phyloP scores from a whole-genome alignment of 2,888 invertebrate genomes.

The Oscheius sp. region DNA sequence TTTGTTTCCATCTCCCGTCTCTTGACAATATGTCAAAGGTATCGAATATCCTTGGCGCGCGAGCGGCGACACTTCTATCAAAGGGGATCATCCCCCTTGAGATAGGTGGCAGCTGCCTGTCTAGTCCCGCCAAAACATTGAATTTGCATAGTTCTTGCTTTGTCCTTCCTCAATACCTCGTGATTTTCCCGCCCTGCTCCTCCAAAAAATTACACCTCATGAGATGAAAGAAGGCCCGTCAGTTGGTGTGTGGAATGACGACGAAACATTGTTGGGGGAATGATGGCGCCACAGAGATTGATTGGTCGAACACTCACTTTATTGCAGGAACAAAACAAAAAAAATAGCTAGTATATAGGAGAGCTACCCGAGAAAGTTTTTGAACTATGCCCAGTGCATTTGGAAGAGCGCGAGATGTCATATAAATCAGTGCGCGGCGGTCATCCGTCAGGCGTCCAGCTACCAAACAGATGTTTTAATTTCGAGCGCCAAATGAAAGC shows the following conservation, averaged over 20 bases:
- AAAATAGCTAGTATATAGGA: not conserved
- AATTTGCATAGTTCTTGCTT: constrained; percentile 16
- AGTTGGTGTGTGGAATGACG: constrained; percentile 25
- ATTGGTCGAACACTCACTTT: constrained; percentile 29
- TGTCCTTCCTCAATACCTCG: not conserved
- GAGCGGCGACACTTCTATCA: constrained; percentile 30
- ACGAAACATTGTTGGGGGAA: constrained; percentile 28
- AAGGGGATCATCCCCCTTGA: constrained; percentile 21
- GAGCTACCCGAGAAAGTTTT: not conserved
- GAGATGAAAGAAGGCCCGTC: constrained; percentile 31
- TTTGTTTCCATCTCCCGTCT: constrained; percentile 7
- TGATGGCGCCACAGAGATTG: constrained; percentile 35
- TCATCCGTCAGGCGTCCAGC: constrained; percentile 37
- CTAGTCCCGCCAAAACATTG: constrained; percentile 26
- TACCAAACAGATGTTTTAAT: constrained; percentile 43
- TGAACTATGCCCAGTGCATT: constrained; percentile 12
- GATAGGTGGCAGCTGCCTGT: constrained; percentile 30
- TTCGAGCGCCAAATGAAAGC: constrained; percentile 34
- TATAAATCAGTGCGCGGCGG: constrained; percentile 38
- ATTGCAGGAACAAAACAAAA: constrained; percentile 8
- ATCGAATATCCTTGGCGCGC: constrained; percentile 28
- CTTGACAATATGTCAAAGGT: constrained; percentile 31
- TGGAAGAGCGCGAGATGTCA: constrained; percentile 29
- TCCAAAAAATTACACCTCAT: constrained; percentile 33
- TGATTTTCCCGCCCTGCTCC: constrained; percentile 10